Evolutionary conservation across 2,888 invertebrate species (phyloP).

Genomic region (Eueremaeus valkanovi): DNA sequence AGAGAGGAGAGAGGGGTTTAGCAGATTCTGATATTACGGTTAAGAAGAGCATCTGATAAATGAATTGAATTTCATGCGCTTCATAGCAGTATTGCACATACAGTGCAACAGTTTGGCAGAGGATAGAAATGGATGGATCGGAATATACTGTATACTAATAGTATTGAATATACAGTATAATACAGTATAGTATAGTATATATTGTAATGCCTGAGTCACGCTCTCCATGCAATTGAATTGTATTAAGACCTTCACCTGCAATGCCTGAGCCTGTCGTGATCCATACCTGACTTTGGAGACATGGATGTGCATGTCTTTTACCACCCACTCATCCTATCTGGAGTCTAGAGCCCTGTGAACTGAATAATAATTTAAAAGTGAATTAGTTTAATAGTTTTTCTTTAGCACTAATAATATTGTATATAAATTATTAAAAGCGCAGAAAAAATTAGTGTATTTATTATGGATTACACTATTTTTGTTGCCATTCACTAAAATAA

Average conservation of each 20-base stretch:
- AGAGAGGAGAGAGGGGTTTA: background rate
- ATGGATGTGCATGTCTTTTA: conserved; percentile 16
- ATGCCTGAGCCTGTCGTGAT: conserved; percentile 20
- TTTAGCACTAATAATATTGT: background rate
- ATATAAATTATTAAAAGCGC: background rate
- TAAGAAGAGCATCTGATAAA: conserved; percentile 33
- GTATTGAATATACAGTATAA: no score
- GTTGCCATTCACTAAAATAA: background rate
- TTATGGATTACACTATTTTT: conserved; percentile 19
- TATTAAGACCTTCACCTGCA: conserved; percentile 36
- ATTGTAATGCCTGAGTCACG: conserved; percentile 33
- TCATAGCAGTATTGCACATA: conserved; percentile 29
- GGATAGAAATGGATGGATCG: no score
- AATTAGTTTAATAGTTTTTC: conserved; percentile 32
- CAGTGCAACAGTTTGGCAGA: no score
- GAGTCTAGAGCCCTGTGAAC: conserved; percentile 30
- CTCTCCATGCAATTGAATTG: conserved; percentile 36
- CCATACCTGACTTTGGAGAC: conserved; percentile 28
- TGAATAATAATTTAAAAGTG: conserved; percentile 36
- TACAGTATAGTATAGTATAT: no score
- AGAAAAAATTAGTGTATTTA: conserved; percentile 28
- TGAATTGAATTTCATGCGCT: conserved; percentile 34
- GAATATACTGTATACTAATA: no score
- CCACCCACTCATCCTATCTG: conserved; percentile 33
- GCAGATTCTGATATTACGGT: conserved; percentile 30